These are phyloP conservation scores for Ficedula albicollis DNA, from an alignment of 2,797 vertebrate species.

Conservation along the genomic window DNA sequence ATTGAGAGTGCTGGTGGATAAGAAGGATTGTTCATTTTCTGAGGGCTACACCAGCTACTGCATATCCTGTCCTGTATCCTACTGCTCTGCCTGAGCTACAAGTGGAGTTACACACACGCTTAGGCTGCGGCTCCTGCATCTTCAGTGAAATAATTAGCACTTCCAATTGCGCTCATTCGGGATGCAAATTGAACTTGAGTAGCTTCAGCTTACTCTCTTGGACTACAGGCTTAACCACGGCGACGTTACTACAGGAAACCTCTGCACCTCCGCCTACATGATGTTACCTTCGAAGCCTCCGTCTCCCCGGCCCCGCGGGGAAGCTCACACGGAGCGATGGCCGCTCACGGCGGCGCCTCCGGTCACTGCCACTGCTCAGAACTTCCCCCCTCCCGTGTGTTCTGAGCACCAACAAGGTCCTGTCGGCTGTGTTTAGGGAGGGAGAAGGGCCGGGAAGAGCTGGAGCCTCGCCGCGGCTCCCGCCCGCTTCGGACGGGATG, in stretches of 20 bases:
- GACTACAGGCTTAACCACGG: neutral
- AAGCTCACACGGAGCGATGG: neutral
- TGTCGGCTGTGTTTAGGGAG: neutral
- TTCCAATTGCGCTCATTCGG: neutral
- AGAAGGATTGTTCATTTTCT: neutral
- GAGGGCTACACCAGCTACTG: neutral
- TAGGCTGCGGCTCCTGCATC: neutral
- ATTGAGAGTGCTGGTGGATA: neutral
- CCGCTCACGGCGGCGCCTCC: neutral
- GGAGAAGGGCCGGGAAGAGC: neutral
- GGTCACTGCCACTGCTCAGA: rapidly evolving
- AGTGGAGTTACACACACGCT: neutral
- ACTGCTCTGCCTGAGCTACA: neutral
- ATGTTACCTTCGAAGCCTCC: too few relatives aligned
- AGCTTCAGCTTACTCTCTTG: neutral
- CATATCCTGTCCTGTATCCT: neutral
- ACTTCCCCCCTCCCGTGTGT: rapidly evolving
- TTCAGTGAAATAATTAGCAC: neutral
- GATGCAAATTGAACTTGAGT: neutral
- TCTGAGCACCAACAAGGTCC: neutral
- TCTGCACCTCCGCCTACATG: neutral
- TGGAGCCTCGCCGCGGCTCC: neutral
- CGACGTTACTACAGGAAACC: neutral
- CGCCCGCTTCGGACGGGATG: neutral
- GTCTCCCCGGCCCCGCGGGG: neutral